Evolutionary conservation across 2,888 invertebrate species (phyloP).

Genomic region (Slavum lentiscoides): DNA sequence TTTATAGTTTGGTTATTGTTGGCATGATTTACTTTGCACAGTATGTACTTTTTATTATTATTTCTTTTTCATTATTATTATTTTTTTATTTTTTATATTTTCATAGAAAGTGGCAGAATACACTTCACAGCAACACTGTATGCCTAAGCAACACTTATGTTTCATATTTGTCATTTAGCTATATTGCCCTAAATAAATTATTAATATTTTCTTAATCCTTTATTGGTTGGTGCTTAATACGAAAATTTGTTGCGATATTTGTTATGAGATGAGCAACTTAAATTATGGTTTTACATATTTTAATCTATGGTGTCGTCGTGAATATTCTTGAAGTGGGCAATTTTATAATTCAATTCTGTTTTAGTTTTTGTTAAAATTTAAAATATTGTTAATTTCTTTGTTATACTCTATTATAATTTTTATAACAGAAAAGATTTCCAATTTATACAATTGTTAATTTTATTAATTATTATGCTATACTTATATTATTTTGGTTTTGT

Average conservation of each 20-base stretch:
- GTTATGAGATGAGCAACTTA: neutral
- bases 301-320: neutral
- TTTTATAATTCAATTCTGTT: neutral
- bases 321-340: neutral
- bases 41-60: neutral
- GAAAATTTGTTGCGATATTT: neutral
- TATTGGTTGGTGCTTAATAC: conserved; percentile 16
- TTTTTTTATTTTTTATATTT: conserved; percentile 19
- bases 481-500: conserved; percentile 23
- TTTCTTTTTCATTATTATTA: neutral
- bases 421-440: neutral
- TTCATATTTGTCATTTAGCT: conserved; percentile 1
- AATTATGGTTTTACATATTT: conserved; percentile 1
- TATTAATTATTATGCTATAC: conserved; percentile 24
- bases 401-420: neutral
- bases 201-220: neutral
- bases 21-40: conserved; percentile 64
- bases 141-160: neutral
- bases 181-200: neutral
- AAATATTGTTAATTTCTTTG: neutral
- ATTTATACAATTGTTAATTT: conserved; percentile 7
- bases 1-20: conserved; percentile 91
- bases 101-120: neutral
- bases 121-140: neutral
- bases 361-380: neutral